These are phyloP conservation scores for Enteromius treurensis DNA, from an alignment of 2,797 vertebrate genomes.

Conservation along the genomic window DNA sequence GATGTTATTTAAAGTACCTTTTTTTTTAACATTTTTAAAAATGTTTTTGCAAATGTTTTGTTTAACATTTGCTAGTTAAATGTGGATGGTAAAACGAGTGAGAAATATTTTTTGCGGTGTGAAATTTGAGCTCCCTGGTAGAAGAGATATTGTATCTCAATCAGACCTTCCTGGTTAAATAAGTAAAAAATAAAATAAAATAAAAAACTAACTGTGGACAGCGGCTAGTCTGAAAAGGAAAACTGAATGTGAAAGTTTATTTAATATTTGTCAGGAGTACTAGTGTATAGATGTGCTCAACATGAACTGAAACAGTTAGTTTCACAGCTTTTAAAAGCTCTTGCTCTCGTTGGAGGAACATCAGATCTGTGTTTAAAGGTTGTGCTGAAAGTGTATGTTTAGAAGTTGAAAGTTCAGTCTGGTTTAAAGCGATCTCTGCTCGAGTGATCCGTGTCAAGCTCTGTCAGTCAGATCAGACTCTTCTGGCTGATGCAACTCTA, in stretches of 20 bases:
- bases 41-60: neutral
- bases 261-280: neutral
- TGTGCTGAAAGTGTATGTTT: neutral
- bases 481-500: slow-evolving; percentile 77
- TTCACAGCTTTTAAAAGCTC: neutral
- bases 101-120: neutral
- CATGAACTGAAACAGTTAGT: too few species aligned
- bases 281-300: neutral
- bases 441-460: slow-evolving; percentile 4
- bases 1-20: too few species aligned
- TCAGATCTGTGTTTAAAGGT: neutral
- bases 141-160: too few species aligned
- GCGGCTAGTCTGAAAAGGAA: neutral
- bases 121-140: neutral
- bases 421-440: neutral
- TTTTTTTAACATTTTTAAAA: too few species aligned
- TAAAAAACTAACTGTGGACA: neutral
- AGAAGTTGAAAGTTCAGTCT: neutral
- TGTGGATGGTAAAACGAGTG: neutral
- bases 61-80: neutral
- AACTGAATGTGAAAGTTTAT: neutral
- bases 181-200: too few species aligned
- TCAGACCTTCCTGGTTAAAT: too few species aligned
- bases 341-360: neutral
- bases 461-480: slow-evolving; percentile 13